These are phyloP conservation scores for Platichthys flesus DNA, from an alignment of 2,113 vertebrate species.

Conservation along the genomic window DNA sequence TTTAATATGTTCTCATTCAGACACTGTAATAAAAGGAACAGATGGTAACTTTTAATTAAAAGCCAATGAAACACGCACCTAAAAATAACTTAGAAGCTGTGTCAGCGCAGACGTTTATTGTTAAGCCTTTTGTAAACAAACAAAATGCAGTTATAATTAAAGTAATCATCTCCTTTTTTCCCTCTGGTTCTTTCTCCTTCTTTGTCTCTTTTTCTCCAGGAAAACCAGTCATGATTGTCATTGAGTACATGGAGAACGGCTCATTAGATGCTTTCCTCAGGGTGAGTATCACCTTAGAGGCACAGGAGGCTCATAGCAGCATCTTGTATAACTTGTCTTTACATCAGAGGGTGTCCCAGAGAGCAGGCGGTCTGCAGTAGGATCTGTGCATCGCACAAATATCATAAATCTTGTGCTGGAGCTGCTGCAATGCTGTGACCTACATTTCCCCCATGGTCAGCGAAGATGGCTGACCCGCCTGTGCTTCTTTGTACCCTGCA, in stretches of 20 bases:
- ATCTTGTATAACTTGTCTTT: conserved; percentile 32
- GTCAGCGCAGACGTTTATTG: conserved; percentile 29
- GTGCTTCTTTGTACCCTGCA: conserved; percentile 65
- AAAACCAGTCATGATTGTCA: conserved; percentile 99
- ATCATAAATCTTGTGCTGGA: conserved; percentile 64
- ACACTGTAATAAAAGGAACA: conserved; percentile 70
- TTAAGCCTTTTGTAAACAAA: conserved; percentile 47
- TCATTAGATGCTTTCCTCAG: conserved; percentile 98
- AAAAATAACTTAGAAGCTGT: conserved; percentile 60
- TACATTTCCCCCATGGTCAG: conserved; percentile 66
- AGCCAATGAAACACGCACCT: conserved; percentile 61
- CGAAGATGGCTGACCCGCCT: conserved; percentile 57
- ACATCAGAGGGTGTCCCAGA: conserved; percentile 25
- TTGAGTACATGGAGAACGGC: conserved; percentile 99
- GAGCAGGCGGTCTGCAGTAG: conserved; percentile 56
- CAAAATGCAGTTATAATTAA: conserved; percentile 59
- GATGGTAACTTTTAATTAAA: conserved; percentile 77
- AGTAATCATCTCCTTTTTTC: conserved; percentile 41
- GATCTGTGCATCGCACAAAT: conserved; percentile 45
- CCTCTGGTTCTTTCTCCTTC: neutral
- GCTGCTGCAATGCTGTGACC: conserved; percentile 62
- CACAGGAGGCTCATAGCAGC: conserved; percentile 17
- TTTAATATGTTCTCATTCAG: conserved; percentile 65
- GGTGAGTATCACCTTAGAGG: conserved; percentile 81
- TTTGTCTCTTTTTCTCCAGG: conserved; percentile 79